Conservation (phyloP, 2,113 vertebrate genomes). For the Alaudala cheleensis region DNA sequence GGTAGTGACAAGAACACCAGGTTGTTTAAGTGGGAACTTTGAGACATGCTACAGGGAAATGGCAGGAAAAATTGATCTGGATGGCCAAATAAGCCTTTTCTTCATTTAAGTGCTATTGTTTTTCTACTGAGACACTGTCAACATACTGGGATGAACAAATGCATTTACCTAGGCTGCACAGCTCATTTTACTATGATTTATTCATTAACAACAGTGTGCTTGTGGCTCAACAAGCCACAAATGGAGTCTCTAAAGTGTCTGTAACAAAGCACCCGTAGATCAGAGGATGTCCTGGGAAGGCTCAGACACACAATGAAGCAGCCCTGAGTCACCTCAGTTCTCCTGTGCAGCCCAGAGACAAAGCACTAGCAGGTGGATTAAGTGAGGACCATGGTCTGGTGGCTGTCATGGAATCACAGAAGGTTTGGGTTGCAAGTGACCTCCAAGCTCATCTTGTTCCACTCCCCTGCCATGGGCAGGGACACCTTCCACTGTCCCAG, state of each 20-base stretch:
- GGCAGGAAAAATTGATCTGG: not conserved
- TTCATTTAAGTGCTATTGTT: not conserved
- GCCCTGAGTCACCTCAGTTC: not conserved
- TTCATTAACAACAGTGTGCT: constrained; percentile 16
- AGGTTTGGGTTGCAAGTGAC: not conserved
- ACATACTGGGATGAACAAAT: not conserved
- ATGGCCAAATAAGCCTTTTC: not conserved
- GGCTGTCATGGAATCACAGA: not conserved
- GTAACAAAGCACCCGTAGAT: not conserved
- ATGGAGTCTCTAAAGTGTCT: not conserved
- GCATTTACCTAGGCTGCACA: not conserved
- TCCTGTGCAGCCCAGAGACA: not conserved
- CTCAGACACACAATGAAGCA: fast-evolving
- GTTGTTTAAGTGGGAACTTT: not conserved
- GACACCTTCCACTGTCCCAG: not conserved
- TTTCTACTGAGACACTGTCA: constrained; percentile 2
- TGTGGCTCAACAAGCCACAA: constrained; percentile 19
- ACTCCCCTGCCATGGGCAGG: not conserved
- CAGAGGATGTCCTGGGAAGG: not conserved
- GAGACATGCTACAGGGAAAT: not conserved
- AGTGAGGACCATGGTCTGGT: not conserved
- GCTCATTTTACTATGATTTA: constrained; percentile 47
- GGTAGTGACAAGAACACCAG: not conserved
- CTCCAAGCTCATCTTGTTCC: not conserved
- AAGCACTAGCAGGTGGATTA: not conserved